A percentile compares a stretch with the other conserved stretches of the same genome.
Conservation (phyloP, 30 jellyfish, hydroid and myxozoan genomes). For the Chrysaora quinquecirrha region DNA sequence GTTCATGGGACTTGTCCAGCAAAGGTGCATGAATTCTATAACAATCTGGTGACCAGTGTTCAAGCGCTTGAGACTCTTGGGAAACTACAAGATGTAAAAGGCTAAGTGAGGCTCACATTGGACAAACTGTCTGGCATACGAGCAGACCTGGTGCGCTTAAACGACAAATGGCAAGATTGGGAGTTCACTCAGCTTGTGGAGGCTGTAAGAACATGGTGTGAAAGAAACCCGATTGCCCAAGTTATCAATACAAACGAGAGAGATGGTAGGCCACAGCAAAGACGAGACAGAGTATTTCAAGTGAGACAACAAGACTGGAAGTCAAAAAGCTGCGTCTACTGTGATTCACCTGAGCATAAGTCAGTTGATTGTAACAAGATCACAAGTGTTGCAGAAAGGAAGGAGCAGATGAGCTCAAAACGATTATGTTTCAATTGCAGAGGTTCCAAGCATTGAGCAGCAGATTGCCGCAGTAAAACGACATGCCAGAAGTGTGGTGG, state of each 20-base stretch:
- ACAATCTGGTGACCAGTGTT: slow-evolving; percentile 41
- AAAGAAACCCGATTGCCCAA: slow-evolving; percentile 32
- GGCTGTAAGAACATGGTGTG: slow-evolving; percentile 25
- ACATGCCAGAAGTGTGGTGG: slow-evolving; percentile 51
- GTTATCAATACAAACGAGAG: no score
- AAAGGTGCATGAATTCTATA: slow-evolving; percentile 53
- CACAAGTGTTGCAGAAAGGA: slow-evolving; percentile 36
- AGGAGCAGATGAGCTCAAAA: slow-evolving; percentile 33
- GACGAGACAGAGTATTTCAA: no score
- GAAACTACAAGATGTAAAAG: slow-evolving; percentile 34
- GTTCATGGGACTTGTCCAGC: slow-evolving; percentile 34
- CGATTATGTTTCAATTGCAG: slow-evolving; percentile 64
- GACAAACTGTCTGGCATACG: slow-evolving; percentile 76
- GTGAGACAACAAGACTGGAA: not conserved
- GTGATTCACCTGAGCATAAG: slow-evolving; percentile 31
- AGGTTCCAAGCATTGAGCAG: slow-evolving; percentile 59
- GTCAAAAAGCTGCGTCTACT: slow-evolving; percentile 46
- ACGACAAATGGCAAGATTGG: slow-evolving; percentile 79
- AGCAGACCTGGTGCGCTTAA: slow-evolving; percentile 60
- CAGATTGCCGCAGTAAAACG: slow-evolving; percentile 47
- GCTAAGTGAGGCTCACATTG: slow-evolving; percentile 69
- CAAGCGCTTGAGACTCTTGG: slow-evolving; percentile 69
- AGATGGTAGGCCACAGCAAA: no score
- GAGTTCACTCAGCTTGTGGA: slow-evolving; percentile 52
- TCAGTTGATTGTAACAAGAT: slow-evolving; percentile 25